Conservation (phyloP, 2,888 invertebrate genomes). For the Stenotaenia linearis region DNA sequence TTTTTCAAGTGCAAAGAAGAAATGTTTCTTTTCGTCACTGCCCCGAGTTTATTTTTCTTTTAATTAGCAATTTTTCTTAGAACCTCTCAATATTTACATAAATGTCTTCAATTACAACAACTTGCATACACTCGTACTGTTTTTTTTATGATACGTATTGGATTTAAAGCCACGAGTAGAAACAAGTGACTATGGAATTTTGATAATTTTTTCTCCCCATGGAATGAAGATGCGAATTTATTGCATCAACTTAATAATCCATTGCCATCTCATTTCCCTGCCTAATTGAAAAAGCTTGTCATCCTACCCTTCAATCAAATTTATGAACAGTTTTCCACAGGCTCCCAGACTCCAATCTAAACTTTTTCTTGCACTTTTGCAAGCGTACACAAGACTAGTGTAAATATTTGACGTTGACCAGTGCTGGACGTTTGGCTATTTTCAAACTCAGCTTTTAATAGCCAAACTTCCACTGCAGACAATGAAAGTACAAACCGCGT, state of each 20-base stretch:
- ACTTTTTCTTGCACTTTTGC: background rate
- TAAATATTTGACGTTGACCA: conserved; percentile 14
- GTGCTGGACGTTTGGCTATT: background rate
- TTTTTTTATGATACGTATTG: background rate
- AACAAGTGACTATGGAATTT: conserved; percentile 1
- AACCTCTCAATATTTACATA: background rate
- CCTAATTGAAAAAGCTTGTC: conserved; percentile 26
- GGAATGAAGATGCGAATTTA: conserved; percentile 14
- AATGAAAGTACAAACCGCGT: background rate
- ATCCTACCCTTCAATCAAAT: conserved; percentile 23
- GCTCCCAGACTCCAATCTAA: conserved; percentile 16
- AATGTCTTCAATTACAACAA: background rate
- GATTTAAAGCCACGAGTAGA: background rate
- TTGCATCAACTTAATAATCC: conserved; percentile 21
- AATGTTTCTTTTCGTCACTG: background rate
- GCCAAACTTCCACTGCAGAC: background rate
- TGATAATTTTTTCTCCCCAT: background rate
- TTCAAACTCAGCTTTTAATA: conserved; percentile 5
- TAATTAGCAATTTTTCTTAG: background rate
- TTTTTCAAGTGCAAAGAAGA: background rate
- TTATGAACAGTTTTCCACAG: background rate
- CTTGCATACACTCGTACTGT: background rate
- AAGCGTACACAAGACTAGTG: background rate
- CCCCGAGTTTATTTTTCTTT: background rate
- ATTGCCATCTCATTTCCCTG: conserved; percentile 24